phyloP scores from a whole-genome alignment of 2,797 vertebrate genomes.

The Protosalanx chinensis region DNA sequence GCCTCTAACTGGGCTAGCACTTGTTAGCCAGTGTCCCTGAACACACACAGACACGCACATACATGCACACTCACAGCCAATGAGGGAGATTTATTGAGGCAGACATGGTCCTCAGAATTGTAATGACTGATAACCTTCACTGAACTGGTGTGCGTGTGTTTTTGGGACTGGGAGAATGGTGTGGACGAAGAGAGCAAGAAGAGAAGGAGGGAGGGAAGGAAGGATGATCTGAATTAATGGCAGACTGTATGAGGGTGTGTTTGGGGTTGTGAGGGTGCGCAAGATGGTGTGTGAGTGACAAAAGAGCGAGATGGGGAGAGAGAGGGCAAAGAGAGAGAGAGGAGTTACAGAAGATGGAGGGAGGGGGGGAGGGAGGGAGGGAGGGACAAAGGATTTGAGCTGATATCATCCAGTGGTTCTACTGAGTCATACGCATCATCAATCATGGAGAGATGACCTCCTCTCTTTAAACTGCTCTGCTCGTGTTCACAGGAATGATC shows the following conservation, averaged over 20 bases:
- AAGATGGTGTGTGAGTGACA: conserved; percentile 2
- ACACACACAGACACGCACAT: background rate
- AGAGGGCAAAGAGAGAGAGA: conserved; percentile 1
- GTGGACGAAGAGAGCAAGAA: conserved; percentile 19
- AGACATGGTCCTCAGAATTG: too few species aligned
- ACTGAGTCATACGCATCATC: background rate
- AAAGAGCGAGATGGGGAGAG: background rate
- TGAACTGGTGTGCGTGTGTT: background rate
- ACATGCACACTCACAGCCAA: background rate
- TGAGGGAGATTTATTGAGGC: too few species aligned
- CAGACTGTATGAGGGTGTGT: conserved; percentile 19
- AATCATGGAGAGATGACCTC: background rate
- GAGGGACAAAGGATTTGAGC: background rate
- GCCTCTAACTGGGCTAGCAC: too few species aligned
- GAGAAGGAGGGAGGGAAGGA: conserved; percentile 20
- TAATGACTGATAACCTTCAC: too few species aligned
- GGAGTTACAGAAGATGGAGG: background rate
- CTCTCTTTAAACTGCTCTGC: background rate
- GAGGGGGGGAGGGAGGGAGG: background rate
- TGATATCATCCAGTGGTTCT: background rate
- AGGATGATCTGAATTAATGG: background rate
- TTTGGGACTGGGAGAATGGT: background rate
- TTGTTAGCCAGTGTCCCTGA: background rate
- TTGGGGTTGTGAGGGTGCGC: conserved; percentile 41
- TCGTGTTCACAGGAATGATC: background rate